Percentiles rank a stretch among this genome's conserved stretches.
phyloP scores from a whole-genome alignment of 2,888 invertebrate species.

The Dioctria linearis region DNA sequence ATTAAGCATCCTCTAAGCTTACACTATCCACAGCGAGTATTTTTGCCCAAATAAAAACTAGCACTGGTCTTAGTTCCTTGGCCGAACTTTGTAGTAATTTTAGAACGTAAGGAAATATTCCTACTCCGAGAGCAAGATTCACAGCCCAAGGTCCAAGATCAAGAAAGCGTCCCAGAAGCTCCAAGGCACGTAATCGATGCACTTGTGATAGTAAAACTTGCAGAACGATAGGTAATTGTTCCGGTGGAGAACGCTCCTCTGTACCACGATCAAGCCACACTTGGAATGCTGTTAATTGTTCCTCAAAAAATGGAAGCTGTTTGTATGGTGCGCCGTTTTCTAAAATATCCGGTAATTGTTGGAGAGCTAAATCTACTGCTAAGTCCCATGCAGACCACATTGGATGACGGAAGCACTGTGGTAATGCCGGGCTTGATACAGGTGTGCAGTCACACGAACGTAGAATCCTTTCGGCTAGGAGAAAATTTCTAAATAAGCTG shows the following conservation, averaged over 20 bases:
- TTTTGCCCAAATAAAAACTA: slow-evolving; percentile 99
- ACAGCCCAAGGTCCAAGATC: slow-evolving; percentile 98
- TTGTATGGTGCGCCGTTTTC: slow-evolving; percentile 75
- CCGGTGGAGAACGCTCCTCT: slow-evolving; percentile 87
- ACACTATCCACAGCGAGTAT: slow-evolving; percentile 96
- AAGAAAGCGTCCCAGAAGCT: slow-evolving; percentile 92
- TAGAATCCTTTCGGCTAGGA: slow-evolving; percentile 96
- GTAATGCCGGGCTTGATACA: slow-evolving; percentile 92
- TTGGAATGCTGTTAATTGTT: slow-evolving; percentile 97
- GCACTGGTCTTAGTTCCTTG: slow-evolving; percentile 89
- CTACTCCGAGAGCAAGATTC: slow-evolving; percentile 94
- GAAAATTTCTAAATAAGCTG: slow-evolving; percentile 95
- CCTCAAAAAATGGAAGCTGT: slow-evolving; percentile 95
- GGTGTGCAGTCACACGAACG: slow-evolving; percentile 97
- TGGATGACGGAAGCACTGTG: slow-evolving; percentile 90
- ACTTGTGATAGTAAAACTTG: slow-evolving; percentile 84
- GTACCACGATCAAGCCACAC: slow-evolving; percentile 75
- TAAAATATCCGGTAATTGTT: slow-evolving; percentile 87
- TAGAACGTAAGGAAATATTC: slow-evolving; percentile 98
- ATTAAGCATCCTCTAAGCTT: slow-evolving; percentile 67
- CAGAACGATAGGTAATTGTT: slow-evolving; percentile 96
- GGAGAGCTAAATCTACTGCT: slow-evolving; percentile 93
- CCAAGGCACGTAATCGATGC: slow-evolving; percentile 95
- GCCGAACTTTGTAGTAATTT: slow-evolving; percentile 97
- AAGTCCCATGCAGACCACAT: slow-evolving; percentile 99